Percentiles rank a stretch among this genome's conserved stretches.
phyloP scores from a whole-genome alignment of 2,113 vertebrate species.

The Asarcornis scutulata region DNA sequence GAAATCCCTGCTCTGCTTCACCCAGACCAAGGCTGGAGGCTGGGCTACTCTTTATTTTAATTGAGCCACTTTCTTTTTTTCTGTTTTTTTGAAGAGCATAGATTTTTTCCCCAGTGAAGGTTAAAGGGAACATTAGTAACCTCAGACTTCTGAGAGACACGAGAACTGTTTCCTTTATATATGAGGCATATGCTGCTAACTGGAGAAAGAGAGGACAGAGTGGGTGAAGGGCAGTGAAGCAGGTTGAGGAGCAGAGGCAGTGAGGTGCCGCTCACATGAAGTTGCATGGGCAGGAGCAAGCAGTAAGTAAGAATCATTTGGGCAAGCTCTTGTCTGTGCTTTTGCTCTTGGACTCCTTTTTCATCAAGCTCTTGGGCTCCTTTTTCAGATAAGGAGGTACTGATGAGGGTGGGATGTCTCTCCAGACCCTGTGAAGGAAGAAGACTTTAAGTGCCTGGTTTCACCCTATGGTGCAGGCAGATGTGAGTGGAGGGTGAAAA shows the following conservation, averaged over 20 bases:
- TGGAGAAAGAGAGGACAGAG: not conserved
- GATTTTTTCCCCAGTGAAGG: not conserved
- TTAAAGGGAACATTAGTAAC: not conserved
- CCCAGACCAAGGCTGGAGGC: not conserved
- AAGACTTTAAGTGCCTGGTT: too few species aligned
- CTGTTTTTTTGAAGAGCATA: not conserved
- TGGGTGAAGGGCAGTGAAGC: not conserved
- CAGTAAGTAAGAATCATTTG: not conserved
- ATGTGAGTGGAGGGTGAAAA: too few species aligned
- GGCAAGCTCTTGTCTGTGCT: not conserved
- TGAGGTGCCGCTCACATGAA: rapidly evolving
- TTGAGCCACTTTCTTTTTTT: not conserved
- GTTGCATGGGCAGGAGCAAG: not conserved
- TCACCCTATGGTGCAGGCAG: too few species aligned
- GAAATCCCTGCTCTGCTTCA: not conserved
- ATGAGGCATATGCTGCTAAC: not conserved
- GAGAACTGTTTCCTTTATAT: not conserved
- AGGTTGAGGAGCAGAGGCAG: not conserved
- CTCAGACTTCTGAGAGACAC: not conserved
- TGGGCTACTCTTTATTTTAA: not conserved
- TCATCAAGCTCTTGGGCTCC: too few species aligned
- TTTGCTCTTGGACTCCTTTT: not conserved
- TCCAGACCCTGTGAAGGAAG: too few species aligned
- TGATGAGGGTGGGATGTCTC: too few species aligned
- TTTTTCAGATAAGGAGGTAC: too few species aligned